Evolutionary conservation across 2,797 vertebrate species (phyloP).

Genomic region (Delichon dasypus): DNA sequence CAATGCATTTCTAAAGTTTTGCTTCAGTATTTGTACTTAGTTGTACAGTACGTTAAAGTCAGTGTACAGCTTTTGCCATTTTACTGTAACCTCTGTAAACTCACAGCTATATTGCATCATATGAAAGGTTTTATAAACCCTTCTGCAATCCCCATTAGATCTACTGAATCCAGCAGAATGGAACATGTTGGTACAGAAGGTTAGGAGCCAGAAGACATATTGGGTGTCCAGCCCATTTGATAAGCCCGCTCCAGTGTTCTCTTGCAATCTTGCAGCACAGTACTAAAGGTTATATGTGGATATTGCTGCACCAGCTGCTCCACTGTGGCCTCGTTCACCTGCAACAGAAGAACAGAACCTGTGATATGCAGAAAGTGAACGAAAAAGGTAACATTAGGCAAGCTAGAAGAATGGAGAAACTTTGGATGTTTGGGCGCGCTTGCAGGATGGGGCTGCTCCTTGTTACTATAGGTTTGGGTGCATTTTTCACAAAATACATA

Average conservation of each 20-base stretch:
- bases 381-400: neutral
- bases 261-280: conserved; percentile 99
- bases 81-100: conserved; percentile 45
- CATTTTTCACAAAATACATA: neutral
- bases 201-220: conserved; percentile 89
- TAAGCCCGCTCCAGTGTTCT: conserved; percentile 97
- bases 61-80: conserved; percentile 27
- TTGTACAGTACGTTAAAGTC: conserved; percentile 35
- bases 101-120: conserved; percentile 50
- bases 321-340: conserved; percentile 97
- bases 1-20: conserved; percentile 40
- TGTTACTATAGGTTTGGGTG: neutral
- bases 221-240: conserved; percentile 99
- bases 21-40: conserved; percentile 13
- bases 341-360: conserved; percentile 36
- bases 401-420: neutral
- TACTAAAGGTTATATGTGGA: conserved; percentile 97
- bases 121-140: conserved; percentile 33
- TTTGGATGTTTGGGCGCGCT: neutral
- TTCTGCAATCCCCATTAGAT: conserved; percentile 45
- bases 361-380: neutral
- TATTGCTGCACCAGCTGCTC: conserved; percentile 96
- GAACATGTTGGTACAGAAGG: neutral
- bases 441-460: neutral
- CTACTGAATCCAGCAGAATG: conserved; percentile 23